Percentiles rank a stretch among this genome's conserved stretches.
phyloP scores from a whole-genome alignment of 2,797 vertebrate species.

The Rhincodon typus region DNA sequence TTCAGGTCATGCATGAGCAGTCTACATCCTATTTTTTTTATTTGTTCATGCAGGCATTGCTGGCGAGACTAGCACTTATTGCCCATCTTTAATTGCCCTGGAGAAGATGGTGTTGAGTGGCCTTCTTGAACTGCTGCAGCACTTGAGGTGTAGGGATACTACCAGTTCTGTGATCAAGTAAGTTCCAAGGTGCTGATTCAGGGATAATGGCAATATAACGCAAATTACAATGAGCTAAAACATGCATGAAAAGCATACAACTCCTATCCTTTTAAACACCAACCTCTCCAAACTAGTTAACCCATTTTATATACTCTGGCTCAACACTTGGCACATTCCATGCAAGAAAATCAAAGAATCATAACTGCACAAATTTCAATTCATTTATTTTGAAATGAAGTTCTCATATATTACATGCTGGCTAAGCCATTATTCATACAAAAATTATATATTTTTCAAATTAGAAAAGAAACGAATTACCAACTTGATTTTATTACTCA shows the following conservation, averaged over 20 bases:
- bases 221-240: not conserved
- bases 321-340: not conserved
- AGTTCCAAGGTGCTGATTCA: too few relatives aligned
- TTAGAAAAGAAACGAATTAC: not conserved
- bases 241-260: not conserved
- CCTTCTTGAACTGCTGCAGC: too few relatives aligned
- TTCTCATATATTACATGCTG: not conserved
- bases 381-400: not conserved
- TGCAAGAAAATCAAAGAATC: not conserved
- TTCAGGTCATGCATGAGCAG: not conserved
- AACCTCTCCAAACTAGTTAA: not conserved
- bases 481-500: not conserved
- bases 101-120: too few relatives aligned
- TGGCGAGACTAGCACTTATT: too few relatives aligned
- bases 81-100: too few relatives aligned
- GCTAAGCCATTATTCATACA: not conserved
- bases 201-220: too few relatives aligned
- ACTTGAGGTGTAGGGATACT: too few relatives aligned
- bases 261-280: not conserved
- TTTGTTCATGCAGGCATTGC: too few relatives aligned
- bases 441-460: not conserved
- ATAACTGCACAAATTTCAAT: not conserved
- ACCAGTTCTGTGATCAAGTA: too few relatives aligned
- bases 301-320: not conserved
- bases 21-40: too few relatives aligned